Base-by-base conservation (phyloP, 2,888 invertebrate species). In the Xanthia togata region DNA sequence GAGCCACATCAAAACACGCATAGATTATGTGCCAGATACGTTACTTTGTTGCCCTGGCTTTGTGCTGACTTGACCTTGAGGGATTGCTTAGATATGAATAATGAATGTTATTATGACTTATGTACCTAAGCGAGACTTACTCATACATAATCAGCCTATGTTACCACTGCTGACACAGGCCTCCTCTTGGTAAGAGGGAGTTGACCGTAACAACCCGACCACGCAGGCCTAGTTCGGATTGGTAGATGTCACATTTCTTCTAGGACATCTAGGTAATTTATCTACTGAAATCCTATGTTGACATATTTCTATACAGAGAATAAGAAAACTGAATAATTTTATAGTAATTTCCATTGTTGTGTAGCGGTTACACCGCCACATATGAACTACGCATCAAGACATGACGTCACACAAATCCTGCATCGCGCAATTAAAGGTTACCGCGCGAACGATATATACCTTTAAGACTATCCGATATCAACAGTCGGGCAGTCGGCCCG, bases 1-100 rank as follows among this genome's bases (percentile, higher is more conserved):
- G 79, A 50, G 81, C 76, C 62, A 86, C 89, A 92, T 92, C 93
- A 93, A 93, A 94, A 94, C 93, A 94, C 81, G 69, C 91, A 92
- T 87, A 93, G 94, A 94, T 76, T 91, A 92, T 59, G 4, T 17
- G 4, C n/a, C 71, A 89, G 88, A 90, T n/a, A 68, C 4, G 82
- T n/a, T 57, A 76, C 57, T 73, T 70, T 73, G 65, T 65, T 78
- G 68, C 73, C 23, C 17, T 26, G 6, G 20, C n/a, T 47, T 57
- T 26, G 2, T 64, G 50, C 55, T 26, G n/a, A 0, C 0, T 14
- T 79, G 78, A 85, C 83, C 83, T 87, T 85, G 85, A 70, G 31
- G 23, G 5, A 31, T 23, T 60, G 4, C 62, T 44, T 60, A 35
- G 4, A 14, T 47, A 41, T 8, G 17, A 6, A 57, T 57, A 2